Evolutionary conservation across 2,888 invertebrate species (phyloP), one percentile per base, ranked within the genome.

Genomic region (Cylindroiulus punctatus): DNA sequence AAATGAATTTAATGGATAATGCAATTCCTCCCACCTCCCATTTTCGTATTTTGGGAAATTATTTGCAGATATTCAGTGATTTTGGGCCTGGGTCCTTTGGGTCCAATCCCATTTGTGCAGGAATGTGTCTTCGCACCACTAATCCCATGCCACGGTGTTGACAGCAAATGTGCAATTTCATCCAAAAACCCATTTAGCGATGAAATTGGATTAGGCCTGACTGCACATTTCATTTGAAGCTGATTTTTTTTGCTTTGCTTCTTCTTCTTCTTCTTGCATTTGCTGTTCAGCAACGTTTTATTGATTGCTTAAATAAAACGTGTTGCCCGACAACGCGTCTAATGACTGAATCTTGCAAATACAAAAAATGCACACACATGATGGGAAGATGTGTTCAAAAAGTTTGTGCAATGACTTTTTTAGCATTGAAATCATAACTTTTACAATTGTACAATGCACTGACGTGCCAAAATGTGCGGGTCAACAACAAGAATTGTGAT

Each of bases 131-230:
- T 36, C 36, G 36, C 36, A 4, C 2, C 36, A 52, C 52, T 52
- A 52, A 52, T 52, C 52, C 52, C n/a, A n/a, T 10, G 47, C 14
- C 47, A 47, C 12, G 47, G 52, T 52, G 52, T 52, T 52, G 52
- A 52, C 52, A 52, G 52, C 52, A 52, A 52, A 52, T 52, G 52
- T 52, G 52, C 52, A 52, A 52, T 52, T 52, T 52, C 52, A 52
- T 52, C 1, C 52, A 52, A 52, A 52, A 52, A 52, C 52, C 52
- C 52, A 52, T 52, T 52, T 52, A 52, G 52, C 52, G 52, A 52
- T 52, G 52, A 52, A 52, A 52, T 52, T 52, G 52, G 52, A 52
- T 52, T 52, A 52, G 52, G 52, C 52, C 52, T 52, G 52, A 52
- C 52, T 52, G 52, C 52, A 52, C 52, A 52, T 52, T 52, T 52